phyloP scores from a whole-genome alignment of 2,113 vertebrate species.

The Sclerurus mexicanus region DNA sequence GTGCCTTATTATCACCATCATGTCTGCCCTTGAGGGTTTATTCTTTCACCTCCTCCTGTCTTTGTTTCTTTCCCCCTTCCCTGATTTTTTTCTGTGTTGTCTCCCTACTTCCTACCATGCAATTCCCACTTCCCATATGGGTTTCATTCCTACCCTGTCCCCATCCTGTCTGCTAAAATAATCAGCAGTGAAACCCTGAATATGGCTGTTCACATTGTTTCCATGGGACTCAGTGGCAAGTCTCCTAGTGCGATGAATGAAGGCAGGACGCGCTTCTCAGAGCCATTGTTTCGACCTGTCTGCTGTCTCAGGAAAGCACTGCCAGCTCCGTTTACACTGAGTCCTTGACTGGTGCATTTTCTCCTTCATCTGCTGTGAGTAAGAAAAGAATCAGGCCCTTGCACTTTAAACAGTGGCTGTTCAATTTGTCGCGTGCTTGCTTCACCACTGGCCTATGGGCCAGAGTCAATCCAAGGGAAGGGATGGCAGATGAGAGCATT shows the following conservation, averaged over 20 bases:
- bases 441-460: not conserved
- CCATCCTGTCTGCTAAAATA: slow-evolving; percentile 69
- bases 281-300: slow-evolving; percentile 59
- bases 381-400: not conserved
- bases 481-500: not conserved
- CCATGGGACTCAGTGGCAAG: slow-evolving; percentile 22
- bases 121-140: slow-evolving; percentile 58
- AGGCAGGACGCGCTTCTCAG: slow-evolving; percentile 47
- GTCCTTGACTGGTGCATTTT: not conserved
- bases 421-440: not conserved
- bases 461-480: not conserved
- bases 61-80: slow-evolving; percentile 58
- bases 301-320: slow-evolving; percentile 38
- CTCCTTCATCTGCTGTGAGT: not conserved
- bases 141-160: slow-evolving; percentile 59
- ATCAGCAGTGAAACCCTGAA: slow-evolving; percentile 59
- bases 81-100: slow-evolving; percentile 55
- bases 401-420: not conserved
- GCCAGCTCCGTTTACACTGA: not conserved
- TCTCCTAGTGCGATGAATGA: slow-evolving; percentile 61
- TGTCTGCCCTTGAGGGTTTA: slow-evolving; percentile 53
- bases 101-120: slow-evolving; percentile 65
- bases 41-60: slow-evolving; percentile 51
- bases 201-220: slow-evolving; percentile 60
- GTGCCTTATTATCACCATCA: slow-evolving; percentile 52